Conservation (phyloP, 2,113 vertebrate genomes). For the Amblyornis subalaris region DNA sequence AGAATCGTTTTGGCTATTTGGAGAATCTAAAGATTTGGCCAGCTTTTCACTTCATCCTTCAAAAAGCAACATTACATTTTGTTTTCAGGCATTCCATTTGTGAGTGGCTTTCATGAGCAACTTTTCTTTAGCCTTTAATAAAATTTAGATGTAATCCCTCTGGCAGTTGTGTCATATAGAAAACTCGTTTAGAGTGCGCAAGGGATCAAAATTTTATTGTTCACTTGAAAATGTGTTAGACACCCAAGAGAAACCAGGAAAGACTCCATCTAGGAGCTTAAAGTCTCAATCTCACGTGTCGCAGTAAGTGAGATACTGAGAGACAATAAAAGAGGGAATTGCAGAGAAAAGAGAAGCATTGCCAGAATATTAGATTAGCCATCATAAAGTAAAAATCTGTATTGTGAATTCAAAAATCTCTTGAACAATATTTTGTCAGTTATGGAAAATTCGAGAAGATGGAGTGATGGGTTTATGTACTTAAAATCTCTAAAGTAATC, state of each 20-base stretch:
- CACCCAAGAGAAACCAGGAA: neutral
- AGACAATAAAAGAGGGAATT: neutral
- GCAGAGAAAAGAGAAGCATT: neutral
- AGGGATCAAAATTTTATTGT: slow-evolving; percentile 33
- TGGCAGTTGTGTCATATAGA: neutral
- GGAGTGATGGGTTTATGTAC: neutral
- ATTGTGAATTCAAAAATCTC: slow-evolving; percentile 26
- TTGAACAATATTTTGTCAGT: slow-evolving; percentile 20
- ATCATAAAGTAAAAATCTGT: slow-evolving; percentile 41
- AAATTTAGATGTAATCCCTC: slow-evolving; percentile 18
- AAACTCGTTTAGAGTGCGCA: neutral
- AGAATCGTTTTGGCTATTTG: neutral
- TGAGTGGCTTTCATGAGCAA: neutral
- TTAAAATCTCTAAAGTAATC: slow-evolving; percentile 12
- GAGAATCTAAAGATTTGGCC: neutral
- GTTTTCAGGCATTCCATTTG: neutral
- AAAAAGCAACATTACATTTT: neutral
- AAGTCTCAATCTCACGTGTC: neutral
- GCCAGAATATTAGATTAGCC: slow-evolving; percentile 29
- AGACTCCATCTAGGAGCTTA: neutral
- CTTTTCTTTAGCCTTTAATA: slow-evolving; percentile 23
- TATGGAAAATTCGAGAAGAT: neutral
- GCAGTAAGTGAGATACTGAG: neutral
- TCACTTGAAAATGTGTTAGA: neutral
- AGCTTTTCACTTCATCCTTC: neutral